Base-by-base conservation (phyloP, 1,140 invertebrate genomes). In the Drosophila bocki region DNA sequence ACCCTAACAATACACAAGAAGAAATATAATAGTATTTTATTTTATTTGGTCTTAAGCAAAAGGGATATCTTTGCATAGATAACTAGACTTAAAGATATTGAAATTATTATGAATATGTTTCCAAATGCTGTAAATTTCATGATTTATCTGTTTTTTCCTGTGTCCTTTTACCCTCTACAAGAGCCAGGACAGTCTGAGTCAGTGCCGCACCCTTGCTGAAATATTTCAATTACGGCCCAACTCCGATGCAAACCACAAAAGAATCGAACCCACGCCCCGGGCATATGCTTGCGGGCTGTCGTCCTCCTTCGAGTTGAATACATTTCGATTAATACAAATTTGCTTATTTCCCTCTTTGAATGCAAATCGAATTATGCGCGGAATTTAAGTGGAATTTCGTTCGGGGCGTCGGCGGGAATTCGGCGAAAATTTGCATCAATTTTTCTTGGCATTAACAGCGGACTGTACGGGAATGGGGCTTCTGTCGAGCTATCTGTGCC, bases 311-410 rank as follows among this genome's bases (percentile, higher is more conserved):
- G 29, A 60, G 51, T 83, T 79, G 68, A 75, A 83, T 80, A 50
- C 68, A 75, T 83, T 84, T 83, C 80, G 81, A 84, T 83, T 80
- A 79, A 79, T 80, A 62, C 44, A 42, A 74, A 62, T 75, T 72
- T 75, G 71, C 71, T 61, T 54, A 51, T 72, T 72, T 82, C 67
- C 69, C 54, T 60, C 68, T 61, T 63, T 51, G 41, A 67, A 64
- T 80, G 77, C 51, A 81, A 84, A 84, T 84, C 72, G 82, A 85
- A 84, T 84, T 84, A 85, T 80, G 77, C 50, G 67, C 77, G 47
- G 62, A 84, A 85, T 84, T 84, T 85, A 80, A 82, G 80, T 80
- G 82, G 82, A 77, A 80, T 72, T 78, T 22, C 29, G 29, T 56
- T 32, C 3, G 63, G 42, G 63, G 69, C 58, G 37, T 48, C 67